Base-by-base conservation (phyloP, 2,888 invertebrate genomes). In the Apodemia mormo region DNA sequence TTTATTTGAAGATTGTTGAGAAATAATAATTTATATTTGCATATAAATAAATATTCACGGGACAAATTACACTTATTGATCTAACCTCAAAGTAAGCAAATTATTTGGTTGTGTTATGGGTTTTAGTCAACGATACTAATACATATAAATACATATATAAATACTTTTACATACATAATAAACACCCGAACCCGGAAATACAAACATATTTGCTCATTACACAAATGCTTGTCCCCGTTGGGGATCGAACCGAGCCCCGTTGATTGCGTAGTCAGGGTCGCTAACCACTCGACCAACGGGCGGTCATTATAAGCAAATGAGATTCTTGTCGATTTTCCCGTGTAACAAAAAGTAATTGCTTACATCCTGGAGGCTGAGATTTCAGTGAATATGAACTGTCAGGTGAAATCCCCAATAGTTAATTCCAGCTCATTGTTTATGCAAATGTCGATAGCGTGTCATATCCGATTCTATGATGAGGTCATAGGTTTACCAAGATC, bases 381-480 rank as follows among this genome's bases (percentile, higher is more conserved):
- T 72, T 74, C 73, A 74, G 73, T 70, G 73, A 72, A 71, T 45
- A 65, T 58, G 68, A 61, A 68, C n/a, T 52, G 52, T 52, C 45
- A 68, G 73, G 84, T 84, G 89, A 85, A 90, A 89, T 85, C 83
- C 89, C 90, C 81, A 78, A 81, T 78, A 69, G 52, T 52, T 52
- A 76, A 73, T 78, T 77, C 74, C 76, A 73, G 73, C 71, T 74
- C 75, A 75, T 74, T 75, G 74, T 74, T 72, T 84, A 88, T 88
- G 86, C 85, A 88, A 88, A 89, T 79, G 80, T 78, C 77, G 75
- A 76, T 76, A 74, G 75, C 78, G 79, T 74, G 78, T 82, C 80
- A 82, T 80, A 77, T 80, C 80, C 82, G 79, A 82, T 81, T 74
- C 54, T 71, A 61, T 65, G 71, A 65, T 68, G 70, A 68, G 61